Conservation (phyloP, 1,140 invertebrate genomes). For the Cherax quadricarinatus region DNA sequence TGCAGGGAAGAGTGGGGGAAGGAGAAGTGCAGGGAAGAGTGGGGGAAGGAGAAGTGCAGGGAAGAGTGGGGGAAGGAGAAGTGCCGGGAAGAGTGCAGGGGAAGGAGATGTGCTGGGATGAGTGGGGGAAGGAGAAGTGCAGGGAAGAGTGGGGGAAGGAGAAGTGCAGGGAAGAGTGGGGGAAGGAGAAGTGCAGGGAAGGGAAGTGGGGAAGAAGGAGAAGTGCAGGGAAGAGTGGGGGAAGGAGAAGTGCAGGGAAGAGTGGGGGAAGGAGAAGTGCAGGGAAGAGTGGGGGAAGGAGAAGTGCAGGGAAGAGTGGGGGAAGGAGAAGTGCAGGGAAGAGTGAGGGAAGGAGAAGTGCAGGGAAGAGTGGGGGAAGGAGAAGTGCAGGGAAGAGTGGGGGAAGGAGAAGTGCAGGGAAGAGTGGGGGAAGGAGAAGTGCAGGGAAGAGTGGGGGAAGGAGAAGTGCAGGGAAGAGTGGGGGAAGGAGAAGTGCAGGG, state of each 20-base stretch:
- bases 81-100: too few relatives aligned
- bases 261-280: background rate
- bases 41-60: background rate
- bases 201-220: too few relatives aligned
- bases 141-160: too few relatives aligned
- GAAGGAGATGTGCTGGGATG: background rate
- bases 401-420: background rate
- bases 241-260: background rate
- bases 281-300: background rate
- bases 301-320: too few relatives aligned
- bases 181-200: background rate
- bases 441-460: background rate
- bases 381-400: background rate
- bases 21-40: too few relatives aligned
- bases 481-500: background rate
- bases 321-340: background rate
- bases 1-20: background rate
- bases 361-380: too few relatives aligned
- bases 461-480: too few relatives aligned
- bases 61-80: background rate
- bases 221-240: background rate
- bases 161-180: background rate
- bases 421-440: too few relatives aligned
- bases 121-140: background rate
- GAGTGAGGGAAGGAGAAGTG: background rate